Percentiles rank a stretch among this genome's conserved stretches.
phyloP scores from a whole-genome alignment of 2,888 invertebrate species.

The Campaea margaritaria region DNA sequence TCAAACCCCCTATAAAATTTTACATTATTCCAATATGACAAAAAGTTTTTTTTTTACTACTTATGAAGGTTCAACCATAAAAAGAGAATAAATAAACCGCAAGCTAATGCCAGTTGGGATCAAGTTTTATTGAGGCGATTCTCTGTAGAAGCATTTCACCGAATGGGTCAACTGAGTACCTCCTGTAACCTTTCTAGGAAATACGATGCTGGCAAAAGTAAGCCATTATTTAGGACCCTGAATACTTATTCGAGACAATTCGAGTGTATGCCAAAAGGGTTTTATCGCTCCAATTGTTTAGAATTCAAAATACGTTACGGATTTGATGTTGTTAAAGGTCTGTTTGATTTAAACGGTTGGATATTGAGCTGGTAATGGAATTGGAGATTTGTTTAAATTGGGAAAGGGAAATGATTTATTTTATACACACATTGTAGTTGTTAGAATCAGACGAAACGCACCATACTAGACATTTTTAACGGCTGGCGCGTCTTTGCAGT shows the following conservation, averaged over 20 bases:
- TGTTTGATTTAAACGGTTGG: not conserved
- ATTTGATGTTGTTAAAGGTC: constrained; percentile 1
- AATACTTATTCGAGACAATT: constrained; percentile 13
- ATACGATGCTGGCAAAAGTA: constrained; percentile 27
- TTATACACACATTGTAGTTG: no score
- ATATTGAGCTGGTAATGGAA: not conserved
- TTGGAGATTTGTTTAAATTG: not conserved
- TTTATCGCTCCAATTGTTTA: constrained; percentile 8
- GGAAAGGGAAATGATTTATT: not conserved
- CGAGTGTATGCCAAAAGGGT: constrained; percentile 1
- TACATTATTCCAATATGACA: constrained; percentile 19
- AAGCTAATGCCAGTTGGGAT: constrained; percentile 29
- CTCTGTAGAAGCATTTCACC: constrained; percentile 21
- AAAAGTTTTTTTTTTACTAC: constrained; percentile 14
- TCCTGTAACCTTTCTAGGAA: constrained; percentile 25
- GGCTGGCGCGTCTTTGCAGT: no score
- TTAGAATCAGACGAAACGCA: no score
- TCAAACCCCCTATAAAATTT: not conserved
- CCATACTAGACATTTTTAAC: no score
- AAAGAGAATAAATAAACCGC: constrained; percentile 33
- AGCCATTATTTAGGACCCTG: constrained; percentile 23
- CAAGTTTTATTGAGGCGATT: constrained; percentile 29
- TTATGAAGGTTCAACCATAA: constrained; percentile 20
- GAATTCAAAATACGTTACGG: constrained; percentile 9
- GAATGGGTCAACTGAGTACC: constrained; percentile 18